Evolutionary conservation across 2,888 invertebrate genomes (phyloP), one percentile per base, ranked within the genome.

Genomic region (Rotaria magnacalcarata): DNA sequence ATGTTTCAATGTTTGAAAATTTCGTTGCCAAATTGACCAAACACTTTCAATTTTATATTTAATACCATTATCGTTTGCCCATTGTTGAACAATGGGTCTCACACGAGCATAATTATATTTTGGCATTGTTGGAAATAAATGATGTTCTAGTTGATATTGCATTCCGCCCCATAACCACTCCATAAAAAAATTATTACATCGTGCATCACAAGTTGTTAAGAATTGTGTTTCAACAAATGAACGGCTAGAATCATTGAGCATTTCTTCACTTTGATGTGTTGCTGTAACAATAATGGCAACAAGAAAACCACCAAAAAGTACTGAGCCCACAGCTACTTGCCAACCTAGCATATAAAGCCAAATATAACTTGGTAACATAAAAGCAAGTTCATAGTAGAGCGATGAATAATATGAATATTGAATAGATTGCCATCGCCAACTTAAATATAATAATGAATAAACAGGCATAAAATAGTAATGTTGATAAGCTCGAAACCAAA

Each of bases 191-290:
- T 67, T 67, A 27, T 67, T 34, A 14, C 67, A 67, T 41, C 34
- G 67, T 19, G 67, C 67, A 67, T 67, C 67, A 67, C 67, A 67
- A 14, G 67, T 67, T 41, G 67, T 67, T 41, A 41, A 19, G 19
- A 67, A 67, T 34, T 67, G 67, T 34, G 67, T 67, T 67, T 67
- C 67, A 67, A 67, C 67, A 27, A 67, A 67, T 34, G 67, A 14
- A 67, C 34, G 67, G 34, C 11, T 1, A 0, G 67, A 67, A 67
- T 67, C 67, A 67, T 11, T 16, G 7, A 34, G 3, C 27, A 67
- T 67, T 67, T 67, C 67, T 67, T 67, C 67, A 34, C 67, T 67
- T 67, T 67, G 67, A 67, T 67, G 67, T 67, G 67, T 67, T 67
- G 67, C 67, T 19, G 67, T 67, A 41, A 67, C 67, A 34, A 67